Percentiles rank a stretch among this genome's conserved stretches.
Evolutionary conservation across 2,797 vertebrate genomes (phyloP).

Genomic region (Basileuterus tristriatus): DNA sequence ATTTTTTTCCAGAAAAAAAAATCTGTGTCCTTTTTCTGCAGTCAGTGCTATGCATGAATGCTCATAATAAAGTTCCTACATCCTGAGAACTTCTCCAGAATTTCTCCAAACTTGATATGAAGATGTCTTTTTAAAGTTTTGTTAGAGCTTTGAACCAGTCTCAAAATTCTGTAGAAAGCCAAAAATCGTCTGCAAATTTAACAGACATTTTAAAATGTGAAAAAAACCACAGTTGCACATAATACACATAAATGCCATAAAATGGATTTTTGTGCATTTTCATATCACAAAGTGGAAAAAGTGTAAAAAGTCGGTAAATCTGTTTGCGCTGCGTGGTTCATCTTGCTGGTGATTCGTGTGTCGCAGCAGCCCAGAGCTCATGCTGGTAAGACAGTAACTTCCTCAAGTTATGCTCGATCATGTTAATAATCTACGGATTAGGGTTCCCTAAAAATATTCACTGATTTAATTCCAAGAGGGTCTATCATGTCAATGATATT

Average conservation of each 20-base stretch:
- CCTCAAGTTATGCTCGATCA: conserved; percentile 24
- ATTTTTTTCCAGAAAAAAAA: too few relatives aligned
- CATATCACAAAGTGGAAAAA: not conserved
- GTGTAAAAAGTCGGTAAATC: not conserved
- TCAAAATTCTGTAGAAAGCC: not conserved
- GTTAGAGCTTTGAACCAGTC: not conserved
- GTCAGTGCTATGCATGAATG: not conserved
- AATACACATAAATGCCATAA: not conserved
- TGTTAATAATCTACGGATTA: conserved; percentile 47
- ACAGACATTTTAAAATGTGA: not conserved
- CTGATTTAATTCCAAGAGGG: not conserved
- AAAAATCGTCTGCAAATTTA: not conserved
- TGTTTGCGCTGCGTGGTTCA: not conserved
- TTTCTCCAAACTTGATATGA: not conserved
- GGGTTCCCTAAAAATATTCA: conserved; percentile 7
- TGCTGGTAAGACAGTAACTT: not conserved
- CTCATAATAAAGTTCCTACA: not conserved
- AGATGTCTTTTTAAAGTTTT: not conserved
- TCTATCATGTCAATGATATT: not conserved
- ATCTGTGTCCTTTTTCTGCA: not conserved
- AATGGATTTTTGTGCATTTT: not conserved
- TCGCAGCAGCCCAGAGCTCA: not conserved
- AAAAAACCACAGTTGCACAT: not conserved
- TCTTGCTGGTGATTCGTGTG: not conserved
- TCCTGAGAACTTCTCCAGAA: not conserved